These are phyloP conservation scores for Quadroppia sp. DNA, from an alignment of 2,888 invertebrate genomes.

Conservation along the genomic window DNA sequence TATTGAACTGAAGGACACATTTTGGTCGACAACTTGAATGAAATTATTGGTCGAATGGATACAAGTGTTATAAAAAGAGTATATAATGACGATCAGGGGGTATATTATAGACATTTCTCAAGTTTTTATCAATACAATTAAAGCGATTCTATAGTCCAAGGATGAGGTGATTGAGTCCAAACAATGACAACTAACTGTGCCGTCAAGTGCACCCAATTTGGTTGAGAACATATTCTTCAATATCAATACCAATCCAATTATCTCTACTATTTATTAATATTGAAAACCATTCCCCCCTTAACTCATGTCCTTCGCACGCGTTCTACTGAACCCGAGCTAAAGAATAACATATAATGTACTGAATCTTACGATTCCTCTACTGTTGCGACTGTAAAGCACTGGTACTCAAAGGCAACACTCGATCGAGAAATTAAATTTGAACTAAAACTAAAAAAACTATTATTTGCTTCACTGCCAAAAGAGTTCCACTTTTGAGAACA, in stretches of 20 bases:
- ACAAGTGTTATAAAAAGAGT: neutral
- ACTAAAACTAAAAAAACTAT: neutral
- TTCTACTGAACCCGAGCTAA: neutral
- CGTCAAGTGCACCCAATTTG: neutral
- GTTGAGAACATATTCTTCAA: slow-evolving; percentile 14
- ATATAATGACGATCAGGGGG: neutral
- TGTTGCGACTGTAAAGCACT: too few relatives aligned
- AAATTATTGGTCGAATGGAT: neutral
- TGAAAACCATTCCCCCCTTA: neutral
- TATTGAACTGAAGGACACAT: slow-evolving; percentile 7
- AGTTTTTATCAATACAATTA: neutral
- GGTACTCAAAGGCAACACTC: neutral
- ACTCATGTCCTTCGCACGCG: slow-evolving; percentile 11
- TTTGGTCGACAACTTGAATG: neutral
- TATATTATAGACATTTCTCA: slow-evolving; percentile 12
- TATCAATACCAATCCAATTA: neutral
- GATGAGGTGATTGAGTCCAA: neutral
- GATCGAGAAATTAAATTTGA: neutral
- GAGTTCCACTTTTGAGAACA: slow-evolving; percentile 31
- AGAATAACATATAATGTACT: too few relatives aligned
- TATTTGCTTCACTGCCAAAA: slow-evolving; percentile 17
- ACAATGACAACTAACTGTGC: neutral
- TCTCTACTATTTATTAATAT: neutral
- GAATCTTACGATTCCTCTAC: too few relatives aligned
- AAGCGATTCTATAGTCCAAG: neutral